Base-by-base conservation (phyloP, 2,888 invertebrate species). In the Thera obeliscata region DNA sequence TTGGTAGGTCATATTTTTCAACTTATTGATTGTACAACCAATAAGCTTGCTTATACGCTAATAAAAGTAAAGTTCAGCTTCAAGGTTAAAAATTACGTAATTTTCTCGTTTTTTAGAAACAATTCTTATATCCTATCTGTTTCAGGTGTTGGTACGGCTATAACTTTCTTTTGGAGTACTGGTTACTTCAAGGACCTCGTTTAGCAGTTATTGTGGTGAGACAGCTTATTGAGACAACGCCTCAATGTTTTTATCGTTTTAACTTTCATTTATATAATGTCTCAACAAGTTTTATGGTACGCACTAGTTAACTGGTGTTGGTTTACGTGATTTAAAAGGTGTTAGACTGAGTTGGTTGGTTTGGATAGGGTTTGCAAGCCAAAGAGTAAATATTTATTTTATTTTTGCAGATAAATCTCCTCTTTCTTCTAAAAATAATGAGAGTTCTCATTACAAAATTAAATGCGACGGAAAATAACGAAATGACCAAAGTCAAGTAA, bases 161-260 rank as follows among this genome's bases (percentile, higher is more conserved):
- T 84, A 97, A 97, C 83, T 95, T 97, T 73, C 94, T 96, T 6
- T 88, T 94, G 0, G 95, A 96, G 77, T 98, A 97, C 84, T 98
- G 98, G 98, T 97, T 98, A 74, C 90, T 98, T 38, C 98, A 99
- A 87, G 98, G 97, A 35, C 98, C 98, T 0, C 93, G 98, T 61
- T 94, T 97, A 67, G 94, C 95, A 2, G 95, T 98, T 35, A 96
- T 98, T 75, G 82, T 96, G 91, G 98, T 98, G 90, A 95, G 95
- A 90, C 8, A 61, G 55, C 2, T 2, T n/a, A 60, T 2, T 49
- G 6, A 50, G 6, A 52, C 33, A 2, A 9, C 3, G 5, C 22
- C 7, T 22, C 22, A 22, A 22, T 22, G 22, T 22, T 22, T 22
- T 22, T 22, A 22, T 22, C 22, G 22, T 22, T 22, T 22, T 22